These are phyloP conservation scores for Tiphia femorata DNA, from an alignment of 2,888 invertebrate genomes.

Conservation along the genomic window DNA sequence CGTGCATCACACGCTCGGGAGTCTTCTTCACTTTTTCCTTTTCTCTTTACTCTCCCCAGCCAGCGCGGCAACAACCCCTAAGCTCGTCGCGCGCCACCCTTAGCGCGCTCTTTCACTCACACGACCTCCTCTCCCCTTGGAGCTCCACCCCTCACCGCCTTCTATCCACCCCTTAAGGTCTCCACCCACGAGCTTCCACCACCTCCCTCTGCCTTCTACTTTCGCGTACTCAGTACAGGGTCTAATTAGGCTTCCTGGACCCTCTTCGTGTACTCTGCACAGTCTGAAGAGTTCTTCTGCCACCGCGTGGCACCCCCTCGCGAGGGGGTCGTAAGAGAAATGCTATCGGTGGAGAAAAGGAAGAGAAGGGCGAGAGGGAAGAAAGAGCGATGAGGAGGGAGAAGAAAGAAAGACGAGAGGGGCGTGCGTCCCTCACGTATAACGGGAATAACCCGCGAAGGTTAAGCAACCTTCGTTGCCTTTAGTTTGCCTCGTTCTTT, in stretches of 20 bases:
- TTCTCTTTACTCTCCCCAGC: conserved; percentile 15
- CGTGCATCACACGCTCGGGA: not conserved
- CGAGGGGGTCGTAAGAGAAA: conserved; percentile 4
- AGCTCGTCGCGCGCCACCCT: too few relatives aligned
- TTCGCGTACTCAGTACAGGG: conserved; percentile 25
- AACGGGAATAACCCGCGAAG: too few relatives aligned
- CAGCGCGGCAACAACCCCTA: too few relatives aligned
- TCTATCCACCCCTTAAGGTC: not conserved
- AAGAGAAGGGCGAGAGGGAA: not conserved
- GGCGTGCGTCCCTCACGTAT: too few relatives aligned
- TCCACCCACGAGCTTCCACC: not conserved
- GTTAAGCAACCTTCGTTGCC: too few relatives aligned
- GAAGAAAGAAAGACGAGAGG: not conserved
- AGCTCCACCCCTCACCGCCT: not conserved
- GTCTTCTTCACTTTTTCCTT: conserved; percentile 7
- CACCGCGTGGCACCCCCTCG: conserved; percentile 32
- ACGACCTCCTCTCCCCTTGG: not conserved
- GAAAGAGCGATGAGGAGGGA: too few relatives aligned
- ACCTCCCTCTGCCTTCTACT: too few relatives aligned
- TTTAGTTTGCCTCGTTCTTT: too few relatives aligned
- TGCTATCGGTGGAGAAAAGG: not conserved
- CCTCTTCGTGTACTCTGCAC: conserved; percentile 38
- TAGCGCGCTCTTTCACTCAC: not conserved
- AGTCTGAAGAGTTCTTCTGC: conserved; percentile 47
- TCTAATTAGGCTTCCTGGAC: conserved; percentile 56